Evolutionary conservation across 2,113 vertebrate species (phyloP).

Genomic region (Thunnus maccoyii): DNA sequence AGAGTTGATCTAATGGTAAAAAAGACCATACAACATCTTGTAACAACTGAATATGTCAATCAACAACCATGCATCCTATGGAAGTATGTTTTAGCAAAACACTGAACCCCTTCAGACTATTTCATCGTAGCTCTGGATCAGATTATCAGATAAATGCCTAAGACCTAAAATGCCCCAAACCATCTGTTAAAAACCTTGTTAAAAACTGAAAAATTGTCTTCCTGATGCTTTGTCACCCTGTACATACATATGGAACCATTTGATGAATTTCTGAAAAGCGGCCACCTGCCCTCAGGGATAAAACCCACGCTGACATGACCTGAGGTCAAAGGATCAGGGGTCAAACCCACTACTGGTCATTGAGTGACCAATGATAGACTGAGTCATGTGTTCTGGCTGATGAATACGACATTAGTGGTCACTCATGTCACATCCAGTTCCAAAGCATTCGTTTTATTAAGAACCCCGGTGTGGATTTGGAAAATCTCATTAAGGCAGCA

Average conservation of each 20-base stretch:
- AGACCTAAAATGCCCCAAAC: neutral
- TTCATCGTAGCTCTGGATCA: neutral
- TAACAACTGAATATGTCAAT: neutral
- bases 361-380: conserved; percentile 35
- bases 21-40: no score
- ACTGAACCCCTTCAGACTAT: neutral
- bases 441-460: conserved; percentile 22
- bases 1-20: no score
- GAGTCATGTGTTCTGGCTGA: conserved; percentile 23
- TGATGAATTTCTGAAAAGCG: conserved; percentile 21
- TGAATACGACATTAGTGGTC: conserved; percentile 24
- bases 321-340: conserved; percentile 55
- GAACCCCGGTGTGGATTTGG: neutral
- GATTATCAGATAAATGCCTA: neutral
- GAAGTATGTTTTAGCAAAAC: neutral
- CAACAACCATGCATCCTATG: neutral
- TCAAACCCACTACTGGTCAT: conserved; percentile 55
- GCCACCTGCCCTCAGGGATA: conserved; percentile 27
- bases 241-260: conserved; percentile 15
- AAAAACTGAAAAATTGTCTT: neutral
- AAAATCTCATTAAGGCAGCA: conserved; percentile 7
- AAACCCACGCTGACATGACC: conserved; percentile 50
- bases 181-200: conserved; percentile 2
- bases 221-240: neutral
- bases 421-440: conserved; percentile 11